Evolutionary conservation across 2,113 vertebrate species (phyloP).

Genomic region (Equus przewalskii): DNA sequence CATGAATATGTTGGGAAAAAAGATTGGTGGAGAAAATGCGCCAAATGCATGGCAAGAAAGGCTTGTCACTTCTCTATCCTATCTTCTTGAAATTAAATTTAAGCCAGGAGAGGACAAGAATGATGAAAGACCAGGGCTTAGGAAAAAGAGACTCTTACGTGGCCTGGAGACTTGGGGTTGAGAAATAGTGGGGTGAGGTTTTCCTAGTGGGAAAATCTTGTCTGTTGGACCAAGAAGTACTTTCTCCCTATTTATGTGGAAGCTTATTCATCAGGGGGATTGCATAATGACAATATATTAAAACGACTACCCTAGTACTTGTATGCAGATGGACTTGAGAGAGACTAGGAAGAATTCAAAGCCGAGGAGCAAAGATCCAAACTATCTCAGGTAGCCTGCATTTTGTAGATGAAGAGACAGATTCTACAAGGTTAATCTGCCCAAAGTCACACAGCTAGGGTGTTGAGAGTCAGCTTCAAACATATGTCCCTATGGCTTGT

Average conservation of each 20-base stretch:
- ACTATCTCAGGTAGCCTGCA: background rate
- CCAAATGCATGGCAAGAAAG: background rate
- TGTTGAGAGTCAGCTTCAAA: background rate
- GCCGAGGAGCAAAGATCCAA: background rate
- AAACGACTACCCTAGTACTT: background rate
- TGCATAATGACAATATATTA: background rate
- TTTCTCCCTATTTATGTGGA: background rate
- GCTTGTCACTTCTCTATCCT: background rate
- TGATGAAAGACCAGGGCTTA: background rate
- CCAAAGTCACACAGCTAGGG: background rate
- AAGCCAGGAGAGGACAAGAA: background rate
- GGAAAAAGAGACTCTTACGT: background rate
- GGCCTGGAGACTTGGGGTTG: background rate
- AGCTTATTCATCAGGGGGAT: background rate
- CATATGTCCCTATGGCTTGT: background rate
- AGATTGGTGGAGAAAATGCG: background rate
- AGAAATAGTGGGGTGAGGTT: background rate
- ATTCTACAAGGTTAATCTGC: background rate
- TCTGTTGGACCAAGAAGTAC: background rate
- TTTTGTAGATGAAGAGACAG: background rate
- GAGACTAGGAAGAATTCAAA: background rate
- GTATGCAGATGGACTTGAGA: background rate
- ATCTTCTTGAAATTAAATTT: constrained; percentile 23
- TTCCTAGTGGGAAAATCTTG: background rate
- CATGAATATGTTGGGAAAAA: background rate